Evolutionary conservation across 2,888 invertebrate genomes (phyloP), one percentile per base, ranked within the genome.

Genomic region (Metellina segmentata): DNA sequence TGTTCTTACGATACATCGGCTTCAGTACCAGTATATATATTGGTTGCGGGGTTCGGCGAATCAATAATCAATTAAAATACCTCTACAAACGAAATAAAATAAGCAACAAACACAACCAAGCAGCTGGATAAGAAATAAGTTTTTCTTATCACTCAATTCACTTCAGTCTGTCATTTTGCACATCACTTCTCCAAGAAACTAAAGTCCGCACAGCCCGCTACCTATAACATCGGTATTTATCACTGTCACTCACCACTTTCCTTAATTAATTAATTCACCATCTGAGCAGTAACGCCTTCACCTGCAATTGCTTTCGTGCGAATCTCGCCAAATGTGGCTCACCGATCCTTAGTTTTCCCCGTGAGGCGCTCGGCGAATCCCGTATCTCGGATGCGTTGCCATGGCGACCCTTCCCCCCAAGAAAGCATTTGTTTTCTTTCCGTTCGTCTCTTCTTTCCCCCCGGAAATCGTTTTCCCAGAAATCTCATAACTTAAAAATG

Each of bases 321-420:
- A 13, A 9, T 8, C 13, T 69, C 75, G 90, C 90, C 90, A 90
- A 81, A 70, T 51, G 9, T 20, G 51, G 49, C 8, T 5, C 0
- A 7, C 53, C 0, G 49, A 16, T 9, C 4, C 7, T 6, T 19
- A 11, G 0, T 51, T 52, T 74, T 49, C 81, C 85, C 81, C 0
- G n/a, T n/a, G 81, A 16, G 72, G 72, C 77, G 81, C 85, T 85
- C 71, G 53, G 81, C 85, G 86, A 91, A 86, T 91, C 86, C 86
- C 78, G 77, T 75, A 34, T 86, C 90, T 86, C 91, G 61, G 91
- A 91, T 91, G 82, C 91, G 91, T 91, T 82, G 53, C 77, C 78
- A 87, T 86, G 82, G 86, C 20, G 82, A 91, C 86, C n/a, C 49
- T 13, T 19, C 61, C 61, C 79, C 74, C 77, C 78, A 34, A 77